Evolutionary conservation across 2,113 vertebrate species (phyloP).

Genomic region (Laticauda laticaudata): DNA sequence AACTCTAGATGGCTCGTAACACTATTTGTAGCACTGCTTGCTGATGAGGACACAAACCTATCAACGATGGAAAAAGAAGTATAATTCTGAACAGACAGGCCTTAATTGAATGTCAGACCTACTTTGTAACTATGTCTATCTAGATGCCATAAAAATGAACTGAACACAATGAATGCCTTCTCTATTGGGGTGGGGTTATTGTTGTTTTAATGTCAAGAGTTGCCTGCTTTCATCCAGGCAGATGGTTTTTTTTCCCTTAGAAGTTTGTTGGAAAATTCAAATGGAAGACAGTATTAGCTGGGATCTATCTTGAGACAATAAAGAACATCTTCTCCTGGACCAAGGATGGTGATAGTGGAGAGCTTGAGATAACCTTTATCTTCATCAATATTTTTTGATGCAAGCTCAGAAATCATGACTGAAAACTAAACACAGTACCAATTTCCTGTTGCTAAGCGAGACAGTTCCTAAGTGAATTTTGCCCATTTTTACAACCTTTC

Average conservation of each 20-base stretch:
- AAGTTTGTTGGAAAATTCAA: conserved; percentile 31
- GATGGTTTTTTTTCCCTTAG: conserved; percentile 31
- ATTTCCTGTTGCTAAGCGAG: no score
- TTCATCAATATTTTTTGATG: no score
- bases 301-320: conserved; percentile 45
- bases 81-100: background rate
- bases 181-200: background rate
- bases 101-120: conserved; percentile 28
- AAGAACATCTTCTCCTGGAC: background rate
- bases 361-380: background rate
- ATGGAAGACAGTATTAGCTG: conserved; percentile 50
- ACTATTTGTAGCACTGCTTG: conserved; percentile 3
- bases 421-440: no score
- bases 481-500: no score
- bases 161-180: background rate
- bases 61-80: background rate
- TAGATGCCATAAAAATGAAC: conserved; percentile 1
- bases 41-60: conserved; percentile 5
- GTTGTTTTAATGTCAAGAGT: conserved; percentile 29
- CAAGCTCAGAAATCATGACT: no score
- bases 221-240: conserved; percentile 28
- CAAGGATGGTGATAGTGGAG: background rate
- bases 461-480: no score
- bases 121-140: background rate
- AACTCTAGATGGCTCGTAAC: background rate